phyloP scores from a whole-genome alignment of 1,140 invertebrate species.

The Drosophila miranda region DNA sequence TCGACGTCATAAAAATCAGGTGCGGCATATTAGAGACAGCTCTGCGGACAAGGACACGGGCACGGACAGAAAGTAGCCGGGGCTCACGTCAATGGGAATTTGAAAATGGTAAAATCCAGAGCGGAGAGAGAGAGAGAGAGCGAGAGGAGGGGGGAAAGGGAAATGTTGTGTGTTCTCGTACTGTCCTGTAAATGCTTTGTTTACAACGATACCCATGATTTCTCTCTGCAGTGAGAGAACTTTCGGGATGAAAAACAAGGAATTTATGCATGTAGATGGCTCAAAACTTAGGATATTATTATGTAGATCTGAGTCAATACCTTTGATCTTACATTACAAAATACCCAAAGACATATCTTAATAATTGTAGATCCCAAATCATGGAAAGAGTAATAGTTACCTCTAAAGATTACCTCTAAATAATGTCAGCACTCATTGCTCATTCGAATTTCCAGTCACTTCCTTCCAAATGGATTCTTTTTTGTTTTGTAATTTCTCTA shows the following conservation, averaged over 20 bases:
- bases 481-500: not conserved
- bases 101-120: slow-evolving; percentile 30
- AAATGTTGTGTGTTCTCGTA: slow-evolving; percentile 25
- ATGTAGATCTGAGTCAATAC: too few species aligned
- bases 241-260: not conserved
- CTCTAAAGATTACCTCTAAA: too few species aligned
- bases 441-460: not conserved
- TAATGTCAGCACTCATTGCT: too few species aligned
- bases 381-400: too few species aligned
- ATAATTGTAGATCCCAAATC: too few species aligned
- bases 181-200: slow-evolving; percentile 69
- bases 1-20: slow-evolving; percentile 52
- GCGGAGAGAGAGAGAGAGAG: too few species aligned
- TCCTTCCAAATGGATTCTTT: not conserved
- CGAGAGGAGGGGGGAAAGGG: not conserved
- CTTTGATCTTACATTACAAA: too few species aligned
- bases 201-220: slow-evolving; percentile 58
- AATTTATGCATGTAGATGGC: too few species aligned
- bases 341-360: too few species aligned
- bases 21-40: slow-evolving; percentile 42
- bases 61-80: slow-evolving; percentile 33
- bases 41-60: slow-evolving; percentile 25
- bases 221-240: slow-evolving; percentile 22
- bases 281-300: too few species aligned
- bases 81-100: slow-evolving; percentile 36